Evolutionary conservation across 2,113 vertebrate species (phyloP).

Genomic region (Microcebus ravelobensis): DNA sequence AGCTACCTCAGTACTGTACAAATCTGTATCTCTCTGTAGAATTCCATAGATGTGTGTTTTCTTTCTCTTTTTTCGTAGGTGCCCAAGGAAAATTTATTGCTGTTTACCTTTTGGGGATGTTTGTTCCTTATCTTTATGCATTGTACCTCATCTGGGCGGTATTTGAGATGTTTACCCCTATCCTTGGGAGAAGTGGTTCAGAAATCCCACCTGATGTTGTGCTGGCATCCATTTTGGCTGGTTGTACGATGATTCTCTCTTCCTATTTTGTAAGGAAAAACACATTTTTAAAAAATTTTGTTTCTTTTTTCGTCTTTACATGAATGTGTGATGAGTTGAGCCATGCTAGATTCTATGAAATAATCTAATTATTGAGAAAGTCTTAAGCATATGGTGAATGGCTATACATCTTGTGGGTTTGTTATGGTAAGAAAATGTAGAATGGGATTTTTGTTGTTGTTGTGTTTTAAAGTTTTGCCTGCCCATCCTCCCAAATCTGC

Average conservation of each 20-base stretch:
- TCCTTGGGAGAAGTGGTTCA: slow-evolving; percentile 96
- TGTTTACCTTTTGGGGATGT: slow-evolving; percentile 93
- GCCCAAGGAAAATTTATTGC: slow-evolving; percentile 90
- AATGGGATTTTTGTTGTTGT: background rate
- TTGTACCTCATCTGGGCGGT: slow-evolving; percentile 96
- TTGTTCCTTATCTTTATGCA: slow-evolving; percentile 92
- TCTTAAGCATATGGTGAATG: background rate
- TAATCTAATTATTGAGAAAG: background rate
- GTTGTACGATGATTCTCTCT: slow-evolving; percentile 90
- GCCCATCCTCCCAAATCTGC: background rate
- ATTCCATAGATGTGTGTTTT: background rate
- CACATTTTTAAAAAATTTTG: background rate
- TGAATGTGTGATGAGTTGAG: slow-evolving; percentile 3
- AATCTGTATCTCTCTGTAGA: background rate
- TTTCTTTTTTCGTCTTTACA: background rate
- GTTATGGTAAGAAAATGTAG: background rate
- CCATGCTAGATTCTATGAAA: background rate
- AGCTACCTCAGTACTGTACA: background rate
- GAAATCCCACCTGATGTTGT: slow-evolving; percentile 95
- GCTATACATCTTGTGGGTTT: background rate
- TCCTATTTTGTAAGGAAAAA: slow-evolving; percentile 94
- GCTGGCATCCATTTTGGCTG: slow-evolving; percentile 90
- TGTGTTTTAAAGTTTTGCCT: background rate
- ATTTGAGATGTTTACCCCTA: slow-evolving; percentile 98
- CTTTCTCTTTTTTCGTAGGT: slow-evolving; percentile 82